A percentile compares a stretch with the other conserved stretches of the same genome.
Evolutionary conservation across 1,140 invertebrate genomes (phyloP).

Genomic region (Procambarus virginalis): DNA sequence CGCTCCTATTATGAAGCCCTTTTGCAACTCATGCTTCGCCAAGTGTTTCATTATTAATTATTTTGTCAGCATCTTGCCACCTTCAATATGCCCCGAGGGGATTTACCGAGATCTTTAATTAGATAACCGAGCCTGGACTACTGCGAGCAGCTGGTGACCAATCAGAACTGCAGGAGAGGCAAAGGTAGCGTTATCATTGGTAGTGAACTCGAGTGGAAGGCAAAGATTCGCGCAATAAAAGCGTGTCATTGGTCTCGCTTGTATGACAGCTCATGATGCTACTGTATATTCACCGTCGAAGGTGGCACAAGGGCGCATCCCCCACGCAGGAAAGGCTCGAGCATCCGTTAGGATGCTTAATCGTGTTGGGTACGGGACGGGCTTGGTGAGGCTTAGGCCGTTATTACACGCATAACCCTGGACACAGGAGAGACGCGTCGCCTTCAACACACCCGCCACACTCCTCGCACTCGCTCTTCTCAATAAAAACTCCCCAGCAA

Average conservation of each 20-base stretch:
- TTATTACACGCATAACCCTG: slow-evolving; percentile 58
- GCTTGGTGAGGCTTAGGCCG: slow-evolving; percentile 45
- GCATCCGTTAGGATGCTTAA: neutral
- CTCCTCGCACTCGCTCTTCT: neutral
- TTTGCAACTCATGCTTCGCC: slow-evolving; percentile 60
- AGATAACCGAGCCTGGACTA: slow-evolving; percentile 44
- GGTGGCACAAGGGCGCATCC: slow-evolving; percentile 32
- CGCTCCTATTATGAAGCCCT: slow-evolving; percentile 46
- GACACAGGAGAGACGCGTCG: slow-evolving; percentile 50
- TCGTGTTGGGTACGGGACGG: neutral
- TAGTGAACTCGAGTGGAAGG: slow-evolving; percentile 33
- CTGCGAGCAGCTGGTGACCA: neutral
- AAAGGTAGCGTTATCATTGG: slow-evolving; percentile 43
- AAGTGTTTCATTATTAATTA: slow-evolving; percentile 68
- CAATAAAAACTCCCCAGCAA: neutral
- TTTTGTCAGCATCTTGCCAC: slow-evolving; percentile 60
- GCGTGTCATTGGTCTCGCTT: slow-evolving; percentile 64
- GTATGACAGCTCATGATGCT: slow-evolving; percentile 65
- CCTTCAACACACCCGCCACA: slow-evolving; percentile 12
- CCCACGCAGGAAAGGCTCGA: neutral
- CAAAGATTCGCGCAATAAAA: slow-evolving; percentile 62
- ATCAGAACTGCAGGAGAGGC: slow-evolving; percentile 12
- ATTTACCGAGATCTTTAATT: slow-evolving; percentile 37
- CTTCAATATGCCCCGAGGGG: slow-evolving; percentile 51
- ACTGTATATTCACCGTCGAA: slow-evolving; percentile 54